These are phyloP conservation scores for Pantherophis alleghaniensis DNA, from an alignment of 2,797 vertebrate genomes.

Conservation along the genomic window DNA sequence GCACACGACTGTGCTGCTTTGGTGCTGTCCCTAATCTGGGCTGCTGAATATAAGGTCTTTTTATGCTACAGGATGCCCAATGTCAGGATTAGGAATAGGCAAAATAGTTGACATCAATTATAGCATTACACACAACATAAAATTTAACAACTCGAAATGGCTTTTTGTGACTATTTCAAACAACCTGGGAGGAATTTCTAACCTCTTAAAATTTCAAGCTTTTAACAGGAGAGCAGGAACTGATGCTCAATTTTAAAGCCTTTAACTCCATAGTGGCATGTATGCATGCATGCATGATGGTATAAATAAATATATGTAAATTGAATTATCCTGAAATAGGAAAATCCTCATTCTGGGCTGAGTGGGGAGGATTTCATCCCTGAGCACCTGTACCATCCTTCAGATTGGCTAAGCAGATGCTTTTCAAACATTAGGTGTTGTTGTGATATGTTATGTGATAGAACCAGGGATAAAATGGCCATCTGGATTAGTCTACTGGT, in stretches of 20 bases:
- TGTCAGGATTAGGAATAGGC: constrained; percentile 73
- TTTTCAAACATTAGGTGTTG: background rate
- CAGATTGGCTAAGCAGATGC: background rate
- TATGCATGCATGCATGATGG: background rate
- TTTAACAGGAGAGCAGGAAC: constrained; percentile 43
- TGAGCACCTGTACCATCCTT: background rate
- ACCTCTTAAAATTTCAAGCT: constrained; percentile 71
- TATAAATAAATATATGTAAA: background rate
- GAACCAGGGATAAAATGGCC: background rate
- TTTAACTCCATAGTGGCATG: constrained; percentile 13
- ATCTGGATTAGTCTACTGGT: background rate
- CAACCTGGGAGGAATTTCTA: constrained; percentile 67
- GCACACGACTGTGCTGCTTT: constrained; percentile 56
- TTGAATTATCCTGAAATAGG: background rate
- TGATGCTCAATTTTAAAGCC: constrained; percentile 35
- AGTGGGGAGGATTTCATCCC: background rate
- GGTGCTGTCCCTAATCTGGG: constrained; percentile 64
- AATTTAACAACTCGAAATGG: constrained; percentile 78
- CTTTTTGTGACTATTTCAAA: constrained; percentile 77
- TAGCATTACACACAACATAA: constrained; percentile 84
- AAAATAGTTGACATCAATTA: constrained; percentile 82
- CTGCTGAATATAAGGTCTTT: constrained; percentile 54
- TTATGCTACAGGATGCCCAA: constrained; percentile 68
- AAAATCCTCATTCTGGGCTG: background rate
- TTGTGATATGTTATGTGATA: too few species aligned